Evolutionary conservation across 2,888 invertebrate species (phyloP).

Genomic region (Oscheius myriophilus): DNA sequence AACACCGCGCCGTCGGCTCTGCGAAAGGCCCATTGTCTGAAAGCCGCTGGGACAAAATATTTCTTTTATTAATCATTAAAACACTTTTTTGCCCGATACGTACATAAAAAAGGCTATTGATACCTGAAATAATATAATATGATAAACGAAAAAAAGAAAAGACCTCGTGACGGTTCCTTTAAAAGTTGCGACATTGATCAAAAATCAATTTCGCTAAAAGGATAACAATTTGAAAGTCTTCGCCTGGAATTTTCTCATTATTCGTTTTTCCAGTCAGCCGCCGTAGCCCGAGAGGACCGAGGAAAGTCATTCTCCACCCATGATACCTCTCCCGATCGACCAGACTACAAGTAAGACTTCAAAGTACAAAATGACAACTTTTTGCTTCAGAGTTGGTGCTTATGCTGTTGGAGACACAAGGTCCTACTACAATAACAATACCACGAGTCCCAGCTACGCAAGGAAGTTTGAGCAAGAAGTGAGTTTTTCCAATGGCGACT

Average conservation of each 20-base stretch:
- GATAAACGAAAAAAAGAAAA: too few relatives aligned
- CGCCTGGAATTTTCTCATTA: background rate
- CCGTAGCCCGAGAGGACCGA: constrained; percentile 50
- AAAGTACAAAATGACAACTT: too few relatives aligned
- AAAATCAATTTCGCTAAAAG: background rate
- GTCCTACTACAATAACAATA: constrained; percentile 31
- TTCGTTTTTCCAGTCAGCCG: constrained; percentile 44
- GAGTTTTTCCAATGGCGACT: constrained; percentile 6
- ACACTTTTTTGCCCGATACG: too few relatives aligned
- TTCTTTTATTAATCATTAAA: too few relatives aligned
- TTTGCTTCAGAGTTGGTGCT: constrained; percentile 8
- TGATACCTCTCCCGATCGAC: constrained; percentile 30
- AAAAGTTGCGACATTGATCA: too few relatives aligned
- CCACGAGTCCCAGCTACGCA: constrained; percentile 48
- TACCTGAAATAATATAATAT: too few relatives aligned
- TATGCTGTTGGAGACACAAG: constrained; percentile 29
- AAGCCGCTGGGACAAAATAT: too few relatives aligned
- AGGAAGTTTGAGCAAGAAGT: constrained; percentile 57
- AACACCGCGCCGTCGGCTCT: too few relatives aligned
- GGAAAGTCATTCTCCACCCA: constrained; percentile 38
- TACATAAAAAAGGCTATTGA: too few relatives aligned
- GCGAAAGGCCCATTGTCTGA: too few relatives aligned
- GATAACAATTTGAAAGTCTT: background rate
- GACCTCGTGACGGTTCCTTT: too few relatives aligned
- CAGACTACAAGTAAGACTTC: constrained; percentile 19